Percentiles rank a stretch among this genome's conserved stretches.
Evolutionary conservation across 2,113 vertebrate genomes (phyloP).

Genomic region (Pelecanus crispus): DNA sequence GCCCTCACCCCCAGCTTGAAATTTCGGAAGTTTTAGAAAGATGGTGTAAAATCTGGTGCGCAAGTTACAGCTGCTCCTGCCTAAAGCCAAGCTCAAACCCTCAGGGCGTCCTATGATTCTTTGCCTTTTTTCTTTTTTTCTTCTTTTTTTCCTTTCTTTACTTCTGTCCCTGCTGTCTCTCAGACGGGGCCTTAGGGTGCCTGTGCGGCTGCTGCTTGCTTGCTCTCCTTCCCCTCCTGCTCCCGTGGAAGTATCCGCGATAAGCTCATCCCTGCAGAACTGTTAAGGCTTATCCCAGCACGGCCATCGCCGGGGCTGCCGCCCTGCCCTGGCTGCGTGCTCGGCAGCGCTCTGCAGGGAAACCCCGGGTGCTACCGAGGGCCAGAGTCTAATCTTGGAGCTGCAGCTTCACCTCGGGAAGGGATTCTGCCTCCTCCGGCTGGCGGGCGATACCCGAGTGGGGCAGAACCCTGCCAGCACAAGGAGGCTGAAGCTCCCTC

Average conservation of each 20-base stretch:
- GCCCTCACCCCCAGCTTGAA: background rate
- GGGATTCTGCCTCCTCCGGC: background rate
- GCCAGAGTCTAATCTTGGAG: background rate
- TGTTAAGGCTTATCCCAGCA: background rate
- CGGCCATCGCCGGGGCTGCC: rapidly evolving
- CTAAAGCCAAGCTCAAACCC: background rate
- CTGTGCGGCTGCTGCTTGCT: background rate
- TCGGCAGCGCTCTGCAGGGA: background rate
- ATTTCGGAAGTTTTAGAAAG: background rate
- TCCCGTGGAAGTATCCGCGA: rapidly evolving
- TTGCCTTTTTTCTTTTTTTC: no score
- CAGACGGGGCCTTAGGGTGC: background rate
- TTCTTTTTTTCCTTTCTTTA: background rate
- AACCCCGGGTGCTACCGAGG: rapidly evolving
- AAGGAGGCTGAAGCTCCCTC: background rate
- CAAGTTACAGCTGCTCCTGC: background rate
- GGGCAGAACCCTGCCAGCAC: background rate
- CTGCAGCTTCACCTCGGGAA: background rate
- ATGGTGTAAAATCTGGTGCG: background rate
- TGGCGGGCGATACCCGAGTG: rapidly evolving
- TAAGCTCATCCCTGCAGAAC: background rate
- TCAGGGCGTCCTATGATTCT: background rate
- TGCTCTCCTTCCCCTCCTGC: background rate
- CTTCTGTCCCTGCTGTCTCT: background rate
- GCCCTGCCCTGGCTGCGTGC: background rate